Conservation (phyloP, 2,888 invertebrate genomes). For the Thera obeliscata region DNA sequence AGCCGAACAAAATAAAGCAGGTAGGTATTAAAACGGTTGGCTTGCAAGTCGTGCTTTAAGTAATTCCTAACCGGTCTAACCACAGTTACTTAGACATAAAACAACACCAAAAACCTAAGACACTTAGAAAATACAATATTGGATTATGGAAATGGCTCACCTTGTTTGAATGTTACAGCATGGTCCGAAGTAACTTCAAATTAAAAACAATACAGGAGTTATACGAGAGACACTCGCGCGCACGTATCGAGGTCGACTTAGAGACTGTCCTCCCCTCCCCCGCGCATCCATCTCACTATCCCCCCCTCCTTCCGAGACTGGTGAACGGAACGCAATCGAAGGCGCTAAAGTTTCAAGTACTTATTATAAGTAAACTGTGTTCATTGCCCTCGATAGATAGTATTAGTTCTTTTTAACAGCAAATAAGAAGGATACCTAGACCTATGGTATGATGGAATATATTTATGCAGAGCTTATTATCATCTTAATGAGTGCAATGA, state of each 20-base stretch:
- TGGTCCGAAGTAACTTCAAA: constrained; percentile 26
- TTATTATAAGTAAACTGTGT: background rate
- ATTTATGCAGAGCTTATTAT: too few species aligned
- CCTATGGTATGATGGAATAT: too few species aligned
- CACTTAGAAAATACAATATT: background rate
- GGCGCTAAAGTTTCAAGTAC: background rate
- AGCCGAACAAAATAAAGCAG: constrained; percentile 33
- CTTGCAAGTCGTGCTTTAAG: constrained; percentile 28
- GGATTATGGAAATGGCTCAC: constrained; percentile 10
- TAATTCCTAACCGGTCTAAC: constrained; percentile 42
- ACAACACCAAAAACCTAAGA: background rate
- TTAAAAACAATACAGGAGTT: constrained; percentile 34
- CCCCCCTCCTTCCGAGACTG: constrained; percentile 7
- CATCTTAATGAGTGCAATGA: too few species aligned
- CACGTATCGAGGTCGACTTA: constrained; percentile 27
- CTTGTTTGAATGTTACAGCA: constrained; percentile 30
- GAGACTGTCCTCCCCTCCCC: constrained; percentile 31
- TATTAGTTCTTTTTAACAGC: too few species aligned
- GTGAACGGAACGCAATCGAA: constrained; percentile 10
- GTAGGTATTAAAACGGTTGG: constrained; percentile 37
- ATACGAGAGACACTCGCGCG: constrained; percentile 37
- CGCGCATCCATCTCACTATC: constrained; percentile 6
- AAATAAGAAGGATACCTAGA: too few species aligned
- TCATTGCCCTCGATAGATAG: background rate
- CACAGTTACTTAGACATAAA: constrained; percentile 20